Evolutionary conservation across 2,113 vertebrate species (phyloP), one percentile per base, ranked within the genome.

Genomic region (Esox niger): DNA sequence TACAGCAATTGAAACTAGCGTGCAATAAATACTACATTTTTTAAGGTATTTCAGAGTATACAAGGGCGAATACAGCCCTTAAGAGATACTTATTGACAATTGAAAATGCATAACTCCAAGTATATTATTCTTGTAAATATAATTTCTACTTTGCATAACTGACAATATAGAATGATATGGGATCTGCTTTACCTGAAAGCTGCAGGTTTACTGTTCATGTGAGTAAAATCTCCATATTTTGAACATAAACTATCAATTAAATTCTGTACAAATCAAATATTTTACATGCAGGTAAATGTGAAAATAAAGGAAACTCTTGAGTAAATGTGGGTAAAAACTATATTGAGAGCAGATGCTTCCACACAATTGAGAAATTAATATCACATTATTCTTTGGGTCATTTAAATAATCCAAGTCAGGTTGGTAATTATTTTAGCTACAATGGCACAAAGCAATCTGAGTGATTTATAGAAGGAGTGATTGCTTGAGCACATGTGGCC

Each of bases 131-230:
- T 33, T 38, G 11, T 23, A 49, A 49, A 64, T 49, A 27, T 62
- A 38, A 69, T 27, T 79, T 64, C 66, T 27, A 47, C n/a, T n/a
- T n/a, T n/a, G n/a, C 23, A 79, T 66, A 31, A 74, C 66, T 26
- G 65, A 71, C 71, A 82, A 81, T 61, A 76, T 66, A 70, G 66
- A 84, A 73, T 77, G 81, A 76, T 81, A 72, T 77, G 74, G 70
- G 75, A 79, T 85, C 54, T 78, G 71, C 66, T 83, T 89, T 88
- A 89, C 88, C 86, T 87, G 86, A 70, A 64, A 71, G 87, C 78
- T 59, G 57, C 57, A 20, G 57, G 57, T 81, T 85, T 84, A 86
- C 84, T 86, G 83, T 78, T 78, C 76, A 77, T 74, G 83, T 81
- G 79, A 87, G 79, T 85, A 47, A 85, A 81, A 77, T 79, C 73